Evolutionary conservation across 2,888 invertebrate species (phyloP).

Genomic region (Serripes groenlandicus): DNA sequence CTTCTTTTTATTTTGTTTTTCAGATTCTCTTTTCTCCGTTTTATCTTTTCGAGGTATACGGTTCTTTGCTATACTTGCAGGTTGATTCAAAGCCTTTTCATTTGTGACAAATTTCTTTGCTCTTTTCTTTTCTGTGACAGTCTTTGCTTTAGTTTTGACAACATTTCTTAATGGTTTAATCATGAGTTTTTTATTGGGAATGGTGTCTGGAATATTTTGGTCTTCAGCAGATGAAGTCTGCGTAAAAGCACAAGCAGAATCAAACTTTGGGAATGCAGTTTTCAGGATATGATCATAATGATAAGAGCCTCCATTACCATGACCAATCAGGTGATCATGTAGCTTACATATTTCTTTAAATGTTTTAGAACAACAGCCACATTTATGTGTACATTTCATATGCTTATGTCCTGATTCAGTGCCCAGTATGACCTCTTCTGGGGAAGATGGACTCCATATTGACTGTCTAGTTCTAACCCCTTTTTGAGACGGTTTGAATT

Average conservation of each 20-base stretch:
- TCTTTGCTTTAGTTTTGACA: constrained; percentile 2
- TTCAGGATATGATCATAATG: constrained; percentile 59
- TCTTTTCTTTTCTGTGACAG: not conserved
- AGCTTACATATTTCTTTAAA: constrained; percentile 58
- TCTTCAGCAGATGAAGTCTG: constrained; percentile 39
- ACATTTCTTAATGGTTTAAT: constrained; percentile 25
- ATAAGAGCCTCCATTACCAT: constrained; percentile 57
- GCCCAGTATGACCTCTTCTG: constrained; percentile 11
- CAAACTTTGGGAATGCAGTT: constrained; percentile 65
- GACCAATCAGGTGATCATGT: constrained; percentile 57
- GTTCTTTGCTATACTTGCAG: no score
- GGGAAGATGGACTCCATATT: constrained; percentile 5
- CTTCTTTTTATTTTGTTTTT: constrained; percentile 2
- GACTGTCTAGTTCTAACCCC: constrained; percentile 51
- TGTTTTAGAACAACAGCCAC: constrained; percentile 50
- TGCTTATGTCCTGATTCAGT: constrained; percentile 46
- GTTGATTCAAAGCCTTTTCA: not conserved
- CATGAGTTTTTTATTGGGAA: constrained; percentile 3
- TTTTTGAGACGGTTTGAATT: constrained; percentile 18
- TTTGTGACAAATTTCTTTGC: not conserved
- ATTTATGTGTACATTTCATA: constrained; percentile 42
- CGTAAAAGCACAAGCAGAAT: constrained; percentile 50
- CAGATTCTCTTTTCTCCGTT: not conserved
- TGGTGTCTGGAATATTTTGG: not conserved
- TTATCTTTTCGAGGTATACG: not conserved